phyloP scores from a whole-genome alignment of 1,140 invertebrate genomes.

The Aphidius gifuensis region DNA sequence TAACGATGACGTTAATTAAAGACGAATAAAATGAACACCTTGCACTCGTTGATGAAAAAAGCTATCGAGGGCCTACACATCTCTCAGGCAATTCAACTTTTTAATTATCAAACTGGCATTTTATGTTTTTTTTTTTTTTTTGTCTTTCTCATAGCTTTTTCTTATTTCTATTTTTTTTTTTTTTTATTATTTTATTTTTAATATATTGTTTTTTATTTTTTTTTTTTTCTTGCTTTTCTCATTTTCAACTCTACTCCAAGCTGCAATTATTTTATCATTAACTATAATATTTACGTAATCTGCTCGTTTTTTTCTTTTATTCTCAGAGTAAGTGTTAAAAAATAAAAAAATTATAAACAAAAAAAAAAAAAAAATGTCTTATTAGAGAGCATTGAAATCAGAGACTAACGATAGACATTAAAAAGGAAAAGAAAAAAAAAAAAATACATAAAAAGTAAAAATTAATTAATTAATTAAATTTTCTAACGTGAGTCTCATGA shows the following conservation, averaged over 20 bases:
- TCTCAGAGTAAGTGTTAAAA: background rate
- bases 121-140: background rate
- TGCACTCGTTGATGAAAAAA: conserved; percentile 3
- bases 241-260: background rate
- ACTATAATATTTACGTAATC: background rate
- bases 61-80: conserved; percentile 7
- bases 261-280: background rate
- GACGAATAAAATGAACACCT: background rate
- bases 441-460: background rate
- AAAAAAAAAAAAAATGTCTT: background rate
- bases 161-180: background rate
- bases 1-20: no score
- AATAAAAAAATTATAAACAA: background rate
- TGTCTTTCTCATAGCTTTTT: background rate
- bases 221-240: no score
- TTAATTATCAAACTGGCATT: conserved; percentile 10
- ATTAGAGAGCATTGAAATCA: conserved; percentile 11
- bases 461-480: background rate
- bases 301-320: background rate
- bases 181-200: background rate
- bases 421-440: background rate
- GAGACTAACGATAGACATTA: conserved; percentile 17
- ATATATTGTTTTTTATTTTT: no score
- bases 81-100: conserved; percentile 3
- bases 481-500: conserved; percentile 21